phyloP scores from a whole-genome alignment of 2,113 vertebrate species.

The Phaethornis superciliosus region DNA sequence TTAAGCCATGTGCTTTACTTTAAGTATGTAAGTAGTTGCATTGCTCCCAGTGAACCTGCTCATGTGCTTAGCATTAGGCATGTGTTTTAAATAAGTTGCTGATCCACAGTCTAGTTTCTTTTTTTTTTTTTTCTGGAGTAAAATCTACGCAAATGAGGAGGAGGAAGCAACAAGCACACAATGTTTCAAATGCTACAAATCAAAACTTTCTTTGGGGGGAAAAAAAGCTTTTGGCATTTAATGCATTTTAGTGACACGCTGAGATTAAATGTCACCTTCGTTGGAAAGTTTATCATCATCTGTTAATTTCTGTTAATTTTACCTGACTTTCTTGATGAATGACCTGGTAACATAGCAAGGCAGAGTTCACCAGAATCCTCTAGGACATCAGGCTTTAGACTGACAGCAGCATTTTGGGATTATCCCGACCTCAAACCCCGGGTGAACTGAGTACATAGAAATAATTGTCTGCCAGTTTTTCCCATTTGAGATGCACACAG shows the following conservation, averaged over 20 bases:
- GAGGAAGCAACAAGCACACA: neutral
- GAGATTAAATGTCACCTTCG: neutral
- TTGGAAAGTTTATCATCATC: neutral
- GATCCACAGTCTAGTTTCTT: neutral
- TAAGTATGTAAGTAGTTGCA: neutral
- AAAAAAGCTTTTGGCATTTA: neutral
- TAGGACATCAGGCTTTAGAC: neutral
- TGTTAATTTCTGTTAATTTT: neutral
- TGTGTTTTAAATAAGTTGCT: constrained; percentile 12
- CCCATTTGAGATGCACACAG: neutral
- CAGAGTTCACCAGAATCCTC: neutral
- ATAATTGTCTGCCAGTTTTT: neutral
- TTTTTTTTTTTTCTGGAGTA: neutral
- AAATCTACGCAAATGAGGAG: neutral
- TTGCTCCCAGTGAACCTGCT: neutral
- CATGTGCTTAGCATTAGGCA: constrained; percentile 19
- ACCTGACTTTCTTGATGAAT: neutral
- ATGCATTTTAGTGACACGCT: neutral
- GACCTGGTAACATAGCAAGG: neutral
- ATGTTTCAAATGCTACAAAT: neutral
- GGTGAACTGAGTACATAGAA: neutral
- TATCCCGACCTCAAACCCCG: neutral
- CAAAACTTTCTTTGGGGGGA: neutral
- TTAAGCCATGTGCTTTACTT: neutral
- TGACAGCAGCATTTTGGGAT: neutral